A percentile compares a stretch with the other conserved stretches of the same genome.
Evolutionary conservation across 2,797 vertebrate genomes (phyloP).

Genomic region (Glossophaga mutica): DNA sequence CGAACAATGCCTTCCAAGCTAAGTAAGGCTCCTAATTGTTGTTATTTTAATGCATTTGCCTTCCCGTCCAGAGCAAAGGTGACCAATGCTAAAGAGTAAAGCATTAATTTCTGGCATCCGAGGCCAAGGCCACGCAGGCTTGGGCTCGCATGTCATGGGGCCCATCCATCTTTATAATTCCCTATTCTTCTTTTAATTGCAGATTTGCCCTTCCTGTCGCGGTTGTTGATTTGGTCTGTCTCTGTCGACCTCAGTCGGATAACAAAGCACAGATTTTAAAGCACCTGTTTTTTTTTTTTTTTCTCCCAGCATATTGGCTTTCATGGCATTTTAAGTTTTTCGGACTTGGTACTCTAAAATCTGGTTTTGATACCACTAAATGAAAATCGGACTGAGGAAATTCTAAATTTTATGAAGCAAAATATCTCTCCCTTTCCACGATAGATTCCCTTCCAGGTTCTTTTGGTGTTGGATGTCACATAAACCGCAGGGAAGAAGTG

Average conservation of each 20-base stretch:
- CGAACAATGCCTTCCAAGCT: slow-evolving; percentile 99
- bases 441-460: neutral
- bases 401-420: slow-evolving; percentile 17
- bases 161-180: slow-evolving; percentile 83
- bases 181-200: slow-evolving; percentile 82
- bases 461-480: neutral
- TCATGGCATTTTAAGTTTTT: neutral
- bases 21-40: slow-evolving; percentile 91
- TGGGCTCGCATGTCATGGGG: slow-evolving; percentile 64
- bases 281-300: neutral
- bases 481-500: neutral
- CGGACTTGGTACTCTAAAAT: neutral
- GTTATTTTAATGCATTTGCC: slow-evolving; percentile 82
- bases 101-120: slow-evolving; percentile 80
- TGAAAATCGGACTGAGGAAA: neutral
- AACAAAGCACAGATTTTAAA: slow-evolving; percentile 62
- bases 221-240: slow-evolving; percentile 76
- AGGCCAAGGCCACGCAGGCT: slow-evolving; percentile 78
- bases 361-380: neutral
- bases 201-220: slow-evolving; percentile 79
- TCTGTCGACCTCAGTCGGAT: slow-evolving; percentile 72
- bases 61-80: slow-evolving; percentile 80
- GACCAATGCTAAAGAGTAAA: slow-evolving; percentile 78
- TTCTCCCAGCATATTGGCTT: neutral
- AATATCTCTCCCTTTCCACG: neutral